Conservation (phyloP, 2,888 invertebrate species). For the Sphaerophoria rueppellii region DNA sequence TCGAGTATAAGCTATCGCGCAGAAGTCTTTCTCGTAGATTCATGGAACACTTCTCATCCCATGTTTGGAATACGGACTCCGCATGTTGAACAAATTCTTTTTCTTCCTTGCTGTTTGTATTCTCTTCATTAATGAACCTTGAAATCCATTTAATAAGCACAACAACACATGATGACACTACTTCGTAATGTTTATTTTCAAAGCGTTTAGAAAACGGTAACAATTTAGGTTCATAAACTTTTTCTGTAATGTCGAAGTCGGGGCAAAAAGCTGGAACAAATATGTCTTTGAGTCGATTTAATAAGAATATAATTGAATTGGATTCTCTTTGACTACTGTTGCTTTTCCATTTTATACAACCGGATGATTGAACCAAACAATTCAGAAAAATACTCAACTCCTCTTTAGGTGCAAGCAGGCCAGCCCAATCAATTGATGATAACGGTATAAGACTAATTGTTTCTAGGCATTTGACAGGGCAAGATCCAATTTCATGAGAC, state of each 20-base stretch:
- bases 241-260: constrained; percentile 90
- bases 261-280: constrained; percentile 96
- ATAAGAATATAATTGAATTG: constrained; percentile 93
- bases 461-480: constrained; percentile 91
- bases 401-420: constrained; percentile 92
- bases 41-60: constrained; percentile 76
- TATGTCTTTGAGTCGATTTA: constrained; percentile 94
- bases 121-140: constrained; percentile 89
- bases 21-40: constrained; percentile 85
- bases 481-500: constrained; percentile 89
- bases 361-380: constrained; percentile 94
- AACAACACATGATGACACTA: constrained; percentile 88
- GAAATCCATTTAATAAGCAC: constrained; percentile 95
- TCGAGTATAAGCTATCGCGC: constrained; percentile 92
- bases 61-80: constrained; percentile 78
- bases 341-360: constrained; percentile 95
- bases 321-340: constrained; percentile 89
- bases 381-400: constrained; percentile 94
- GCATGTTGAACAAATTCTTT: constrained; percentile 80
- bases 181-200: constrained; percentile 85
- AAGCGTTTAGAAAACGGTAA: constrained; percentile 88
- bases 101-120: constrained; percentile 79
- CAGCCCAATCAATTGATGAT: constrained; percentile 91
- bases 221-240: constrained; percentile 92
- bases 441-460: constrained; percentile 91